These are phyloP conservation scores for Enteromius mattozi DNA, from an alignment of 2,797 vertebrate genomes.

Conservation along the genomic window DNA sequence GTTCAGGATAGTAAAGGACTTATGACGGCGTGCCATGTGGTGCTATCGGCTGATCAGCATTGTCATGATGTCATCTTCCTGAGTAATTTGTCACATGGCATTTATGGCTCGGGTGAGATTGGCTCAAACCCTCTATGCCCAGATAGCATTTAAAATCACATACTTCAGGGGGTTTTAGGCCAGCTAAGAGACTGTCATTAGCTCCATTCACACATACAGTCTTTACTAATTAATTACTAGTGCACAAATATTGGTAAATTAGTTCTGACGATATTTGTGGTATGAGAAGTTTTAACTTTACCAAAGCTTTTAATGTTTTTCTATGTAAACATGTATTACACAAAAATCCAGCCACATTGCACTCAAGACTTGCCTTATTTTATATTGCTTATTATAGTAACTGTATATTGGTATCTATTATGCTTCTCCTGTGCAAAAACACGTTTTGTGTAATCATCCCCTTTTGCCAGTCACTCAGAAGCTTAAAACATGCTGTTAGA, in stretches of 20 bases:
- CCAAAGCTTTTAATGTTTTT: background rate
- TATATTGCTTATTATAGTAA: background rate
- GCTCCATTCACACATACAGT: background rate
- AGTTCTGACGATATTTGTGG: background rate
- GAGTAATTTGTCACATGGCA: conserved; percentile 2
- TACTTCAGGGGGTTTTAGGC: background rate
- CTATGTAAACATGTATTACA: background rate
- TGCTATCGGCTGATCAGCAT: background rate
- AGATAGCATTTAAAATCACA: background rate
- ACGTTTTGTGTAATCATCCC: background rate
- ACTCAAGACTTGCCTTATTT: background rate
- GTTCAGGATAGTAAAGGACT: background rate
- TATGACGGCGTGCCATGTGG: background rate
- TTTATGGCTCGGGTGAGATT: background rate
- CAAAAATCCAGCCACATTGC: background rate
- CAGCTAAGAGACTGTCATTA: background rate
- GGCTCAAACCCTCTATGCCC: background rate
- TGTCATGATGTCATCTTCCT: background rate
- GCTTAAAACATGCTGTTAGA: background rate
- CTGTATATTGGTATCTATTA: background rate
- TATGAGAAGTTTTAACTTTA: background rate
- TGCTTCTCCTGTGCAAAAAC: background rate
- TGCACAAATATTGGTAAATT: background rate
- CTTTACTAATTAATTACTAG: background rate
- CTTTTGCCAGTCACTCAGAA: background rate